phyloP scores from a whole-genome alignment of 1,140 invertebrate species.

The Diorhabda sublineata region DNA sequence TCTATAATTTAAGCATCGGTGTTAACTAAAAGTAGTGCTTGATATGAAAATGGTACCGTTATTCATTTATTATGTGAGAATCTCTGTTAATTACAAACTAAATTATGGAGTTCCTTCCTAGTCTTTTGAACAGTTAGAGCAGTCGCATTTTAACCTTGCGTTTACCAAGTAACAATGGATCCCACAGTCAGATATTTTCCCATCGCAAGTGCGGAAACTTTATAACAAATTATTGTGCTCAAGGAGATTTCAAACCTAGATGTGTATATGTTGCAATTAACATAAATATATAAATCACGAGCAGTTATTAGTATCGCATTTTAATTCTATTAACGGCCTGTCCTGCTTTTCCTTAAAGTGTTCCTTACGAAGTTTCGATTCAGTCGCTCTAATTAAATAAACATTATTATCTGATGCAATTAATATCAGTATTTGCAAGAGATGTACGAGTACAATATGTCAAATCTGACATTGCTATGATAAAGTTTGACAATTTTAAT shows the following conservation, averaged over 20 bases:
- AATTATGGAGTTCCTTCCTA: constrained; percentile 29
- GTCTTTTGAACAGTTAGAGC: constrained; percentile 25
- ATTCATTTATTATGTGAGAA: constrained; percentile 33
- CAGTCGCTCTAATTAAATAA: too few species aligned
- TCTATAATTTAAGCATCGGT: too few species aligned
- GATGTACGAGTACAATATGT: too few species aligned
- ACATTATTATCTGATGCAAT: too few species aligned
- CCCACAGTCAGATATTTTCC: constrained; percentile 29
- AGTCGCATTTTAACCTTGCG: constrained; percentile 26
- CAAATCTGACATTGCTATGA: too few species aligned
- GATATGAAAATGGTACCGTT: constrained; percentile 21
- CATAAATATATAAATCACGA: not conserved
- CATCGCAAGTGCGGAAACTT: constrained; percentile 32
- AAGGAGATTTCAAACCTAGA: constrained; percentile 30
- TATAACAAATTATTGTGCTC: constrained; percentile 27
- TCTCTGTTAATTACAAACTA: constrained; percentile 29
- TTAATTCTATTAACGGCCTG: too few species aligned
- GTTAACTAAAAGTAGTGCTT: too few species aligned
- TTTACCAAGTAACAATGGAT: constrained; percentile 28
- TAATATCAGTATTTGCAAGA: too few species aligned
- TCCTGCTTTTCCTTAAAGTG: too few species aligned
- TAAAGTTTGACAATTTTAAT: too few species aligned
- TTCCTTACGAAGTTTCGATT: too few species aligned
- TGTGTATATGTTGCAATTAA: constrained; percentile 2
- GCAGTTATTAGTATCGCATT: too few species aligned